These are phyloP conservation scores for Turnix velox DNA, from an alignment of 2,113 vertebrate species.

Conservation along the genomic window DNA sequence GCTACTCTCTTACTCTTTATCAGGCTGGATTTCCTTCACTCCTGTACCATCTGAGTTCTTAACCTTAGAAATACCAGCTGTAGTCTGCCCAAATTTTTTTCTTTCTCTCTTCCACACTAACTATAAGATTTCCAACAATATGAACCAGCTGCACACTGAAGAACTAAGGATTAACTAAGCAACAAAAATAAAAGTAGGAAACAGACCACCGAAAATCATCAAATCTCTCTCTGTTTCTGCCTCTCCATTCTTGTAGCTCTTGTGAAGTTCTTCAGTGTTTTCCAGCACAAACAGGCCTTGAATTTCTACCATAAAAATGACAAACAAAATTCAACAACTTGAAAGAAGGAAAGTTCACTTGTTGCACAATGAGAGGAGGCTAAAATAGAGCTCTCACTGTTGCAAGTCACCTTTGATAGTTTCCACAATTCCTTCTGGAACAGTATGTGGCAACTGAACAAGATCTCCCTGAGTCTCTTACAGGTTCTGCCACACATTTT, in stretches of 20 bases:
- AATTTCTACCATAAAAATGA: not conserved
- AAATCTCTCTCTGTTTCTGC: not conserved
- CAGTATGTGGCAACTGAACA: not conserved
- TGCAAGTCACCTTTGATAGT: not conserved
- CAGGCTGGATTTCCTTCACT: not conserved
- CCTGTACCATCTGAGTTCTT: not conserved
- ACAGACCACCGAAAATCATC: not conserved
- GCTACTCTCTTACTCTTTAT: not conserved
- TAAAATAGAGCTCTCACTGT: not conserved
- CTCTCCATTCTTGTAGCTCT: not conserved
- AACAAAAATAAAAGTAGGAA: not conserved
- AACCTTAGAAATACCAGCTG: not conserved
- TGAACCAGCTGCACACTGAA: not conserved
- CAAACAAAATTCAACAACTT: not conserved
- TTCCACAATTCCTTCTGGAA: not conserved
- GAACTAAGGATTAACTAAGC: not conserved
- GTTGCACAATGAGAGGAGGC: not conserved
- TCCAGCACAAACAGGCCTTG: not conserved
- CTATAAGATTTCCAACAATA: not conserved
- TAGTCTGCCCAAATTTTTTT: not conserved
- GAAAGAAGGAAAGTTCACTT: not conserved
- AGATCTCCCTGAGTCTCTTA: not conserved
- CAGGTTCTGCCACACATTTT: slow-evolving; percentile 2
- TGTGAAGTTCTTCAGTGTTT: not conserved
- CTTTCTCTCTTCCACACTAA: not conserved